Conservation (phyloP, 2,113 vertebrate species). For the Varanus komodoensis region DNA sequence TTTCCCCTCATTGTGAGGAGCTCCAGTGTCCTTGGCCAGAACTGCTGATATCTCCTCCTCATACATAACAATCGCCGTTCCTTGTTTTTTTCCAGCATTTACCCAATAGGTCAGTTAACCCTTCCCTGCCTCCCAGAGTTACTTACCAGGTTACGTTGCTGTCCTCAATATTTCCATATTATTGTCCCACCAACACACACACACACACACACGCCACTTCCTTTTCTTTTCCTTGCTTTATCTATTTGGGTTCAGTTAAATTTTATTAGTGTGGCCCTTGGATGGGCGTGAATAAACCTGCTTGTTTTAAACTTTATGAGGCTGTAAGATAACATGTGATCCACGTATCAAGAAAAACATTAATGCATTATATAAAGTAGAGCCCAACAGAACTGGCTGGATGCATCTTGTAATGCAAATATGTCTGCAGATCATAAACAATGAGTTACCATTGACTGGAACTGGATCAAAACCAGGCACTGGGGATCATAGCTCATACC, state of each 20-base stretch:
- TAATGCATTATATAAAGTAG: neutral
- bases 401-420: neutral
- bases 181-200: too few species aligned
- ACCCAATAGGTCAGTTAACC: too few species aligned
- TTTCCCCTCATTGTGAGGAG: too few species aligned
- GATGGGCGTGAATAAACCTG: neutral
- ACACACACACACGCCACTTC: too few species aligned
- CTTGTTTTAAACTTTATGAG: neutral
- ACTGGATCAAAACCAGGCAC: neutral
- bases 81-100: too few species aligned
- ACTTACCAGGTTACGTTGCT: neutral
- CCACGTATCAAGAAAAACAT: neutral
- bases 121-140: too few species aligned
- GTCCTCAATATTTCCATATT: neutral
- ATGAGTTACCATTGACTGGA: neutral
- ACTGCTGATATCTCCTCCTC: too few species aligned
- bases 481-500: neutral
- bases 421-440: neutral
- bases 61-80: too few species aligned
- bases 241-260: neutral
- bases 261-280: neutral
- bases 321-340: neutral
- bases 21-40: too few species aligned
- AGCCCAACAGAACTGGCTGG: neutral
- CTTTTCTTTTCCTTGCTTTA: neutral